Base-by-base conservation (phyloP, 2,113 vertebrate genomes). In the Sturnus vulgaris region DNA sequence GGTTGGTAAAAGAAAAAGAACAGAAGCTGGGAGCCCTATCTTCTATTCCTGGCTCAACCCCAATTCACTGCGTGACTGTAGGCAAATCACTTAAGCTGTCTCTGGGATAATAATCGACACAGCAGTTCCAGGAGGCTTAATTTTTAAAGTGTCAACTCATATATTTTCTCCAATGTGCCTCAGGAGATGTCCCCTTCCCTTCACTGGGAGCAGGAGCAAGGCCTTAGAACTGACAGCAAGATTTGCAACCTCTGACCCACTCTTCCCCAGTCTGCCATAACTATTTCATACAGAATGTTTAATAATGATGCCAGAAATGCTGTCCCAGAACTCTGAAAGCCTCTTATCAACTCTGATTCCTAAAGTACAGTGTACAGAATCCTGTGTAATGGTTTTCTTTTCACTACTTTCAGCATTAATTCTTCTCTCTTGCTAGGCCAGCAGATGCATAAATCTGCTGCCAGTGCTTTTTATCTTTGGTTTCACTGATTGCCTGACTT, bases 21-120 rank as follows among this genome's bases (percentile, higher is more conserved):
- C 33, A 52, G 88, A 86, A 75, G 52, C 65, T 56, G 77, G 56
- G 56, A 88, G 69, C 76, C 80, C 92, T 84, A 15, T 93, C 90
- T 85, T 88, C 88, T 93, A 31, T 88, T 95, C 86, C 93, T 95
- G 94, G 93, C 86, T 90, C 86, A 78, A 82, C 69, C 93, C 94
- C 90, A 90, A n/a, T 88, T 91, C 76, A 22, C 77, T 92, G 82
- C 2, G 2, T 92, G 93, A 94, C 93, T 95, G 76, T 92, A 92
- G 70, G 80, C 93, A 97, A 96, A 97, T 95, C 94, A 86, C 82
- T 96, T 96, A 95, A 96, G 93, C 94, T 96, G 87, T 91, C 92
- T 93, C 92, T 86, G 82, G 88, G 80, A 93, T 96, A 96, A 92
- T 96, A 95, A 96, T 93, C 20, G 20, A 96, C 95, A 95, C 88